Evolutionary conservation across 2,888 invertebrate genomes (phyloP), one percentile per base, ranked within the genome.

Genomic region (Neoscelio sp.): DNA sequence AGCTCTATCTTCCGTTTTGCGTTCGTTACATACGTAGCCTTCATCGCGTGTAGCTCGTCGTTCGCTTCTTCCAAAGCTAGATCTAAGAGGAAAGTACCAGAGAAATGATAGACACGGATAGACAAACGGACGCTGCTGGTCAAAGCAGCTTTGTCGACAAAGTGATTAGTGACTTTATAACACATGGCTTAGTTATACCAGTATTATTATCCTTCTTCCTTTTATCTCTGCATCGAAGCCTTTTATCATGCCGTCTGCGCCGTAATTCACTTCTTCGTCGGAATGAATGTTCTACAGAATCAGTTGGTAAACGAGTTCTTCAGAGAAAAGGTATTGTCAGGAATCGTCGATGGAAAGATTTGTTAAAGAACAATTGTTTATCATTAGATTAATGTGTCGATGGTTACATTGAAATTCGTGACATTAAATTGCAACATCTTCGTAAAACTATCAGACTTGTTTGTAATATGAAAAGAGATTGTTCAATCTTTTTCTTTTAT

Each of bases 1-100:
- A 50, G 60, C 68, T 73, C 64, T 64, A 73, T 73, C 73, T 74
- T 77, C 50, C 73, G 42, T 46, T 70, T 64, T 46, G 52, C 30
- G 54, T 67, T 54, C 48, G 67, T 62, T 75, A 64, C 73, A 68
- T 42, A 38, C 46, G 48, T 68, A 46, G 48, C 58, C 70, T 60
- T 70, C 50, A 30, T 60, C 58, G 70, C 58, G 70, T 50, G 67
- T 54, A 30, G 23, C 48, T 28, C 26, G 30, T 54, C 42, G 38
- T 4, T 26, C 20, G 44, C 42, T 7, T 30, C 8, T 2, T 7
- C 30, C 6, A 23, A 23, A 23, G 23, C 4, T 4, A 23, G 3
- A 23, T 4, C 23, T 2, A 6, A 23, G 23, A 23, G 23, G 28
- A 28, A 2, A 28, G 28, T 6, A 6, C 28, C 8, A 28, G 28